Base-by-base conservation (phyloP, 2,113 vertebrate genomes). In the Ancistrus triradiatus region DNA sequence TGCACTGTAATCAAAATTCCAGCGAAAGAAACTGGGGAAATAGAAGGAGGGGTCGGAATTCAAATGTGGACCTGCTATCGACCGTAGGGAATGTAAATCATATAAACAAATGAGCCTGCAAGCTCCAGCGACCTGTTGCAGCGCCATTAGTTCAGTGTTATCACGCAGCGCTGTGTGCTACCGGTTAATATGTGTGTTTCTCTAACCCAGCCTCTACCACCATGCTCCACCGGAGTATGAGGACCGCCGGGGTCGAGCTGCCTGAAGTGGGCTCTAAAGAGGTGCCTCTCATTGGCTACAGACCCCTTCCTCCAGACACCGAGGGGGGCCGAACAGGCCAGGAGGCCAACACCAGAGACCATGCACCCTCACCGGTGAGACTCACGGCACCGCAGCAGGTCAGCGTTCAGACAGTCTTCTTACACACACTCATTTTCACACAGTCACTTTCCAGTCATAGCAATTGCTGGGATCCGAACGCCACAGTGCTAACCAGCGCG, bases 251-350 rank as follows among this genome's bases (percentile, higher is more conserved):
- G 6, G 83, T 63, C 28, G 83, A 88, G 71, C 82, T 88, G 70
- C 88, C 88, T 1, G 88, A 86, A 64, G 83, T 81, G 74, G 85
- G 83, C 58, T 80, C 86, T 0, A 82, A 69, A 28, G 59, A 76
- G 1, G 84, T 86, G 56, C 88, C 88, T 44, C 88, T 89, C n/a
- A 81, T 87, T 74, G 87, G 84, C 62, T 89, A 87, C 71, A 74
- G 88, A 43, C 82, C 80, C 3, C 64, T 89, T 37, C 53, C 68
- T 1, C 75, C 83, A 31, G 85, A 83, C 58, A 10, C 63, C 1
- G 59, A 47, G 62, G 48, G 47, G 60, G 76, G n/a, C n/a, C n/a
- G 75, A n/a, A 65, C 64, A 1, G 62, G 63, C 63, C 78, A 73
- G 49, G 67, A 73, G 5, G 60, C 44, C 5, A 49, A 57, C 59